Evolutionary conservation across 2,113 vertebrate species (phyloP).

Genomic region (Vidua macroura): DNA sequence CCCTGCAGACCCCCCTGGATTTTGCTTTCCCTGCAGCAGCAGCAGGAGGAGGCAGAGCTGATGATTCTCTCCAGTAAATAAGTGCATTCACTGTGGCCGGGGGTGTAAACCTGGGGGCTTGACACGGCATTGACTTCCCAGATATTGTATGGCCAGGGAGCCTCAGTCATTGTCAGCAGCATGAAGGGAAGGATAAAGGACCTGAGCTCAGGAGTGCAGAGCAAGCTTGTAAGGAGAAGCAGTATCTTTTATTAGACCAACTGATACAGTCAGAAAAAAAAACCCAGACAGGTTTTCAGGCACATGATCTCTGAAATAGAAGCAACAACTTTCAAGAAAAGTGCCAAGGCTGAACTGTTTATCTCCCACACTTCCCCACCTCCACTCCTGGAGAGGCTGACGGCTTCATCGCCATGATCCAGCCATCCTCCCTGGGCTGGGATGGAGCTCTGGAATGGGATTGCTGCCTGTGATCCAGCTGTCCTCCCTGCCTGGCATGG

Average conservation of each 20-base stretch:
- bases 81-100: background rate
- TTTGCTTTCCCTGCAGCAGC: background rate
- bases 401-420: background rate
- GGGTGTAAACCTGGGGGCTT: background rate
- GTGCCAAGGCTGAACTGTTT: constrained; percentile 9
- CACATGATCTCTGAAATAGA: background rate
- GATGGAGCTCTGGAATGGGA: background rate
- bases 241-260: constrained; percentile 19
- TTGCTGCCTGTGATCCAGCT: background rate
- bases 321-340: constrained; percentile 4
- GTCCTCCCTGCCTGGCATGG: background rate
- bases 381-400: background rate
- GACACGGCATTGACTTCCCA: background rate
- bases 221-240: background rate
- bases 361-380: background rate
- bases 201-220: background rate
- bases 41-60: background rate
- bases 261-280: background rate
- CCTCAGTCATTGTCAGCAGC: background rate
- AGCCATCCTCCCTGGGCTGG: rapidly evolving
- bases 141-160: background rate
- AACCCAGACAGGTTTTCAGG: background rate
- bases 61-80: background rate
- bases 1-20: rapidly evolving
- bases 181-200: background rate